Evolutionary conservation across 2,797 vertebrate genomes (phyloP).

Genomic region (Delichon dasypus): DNA sequence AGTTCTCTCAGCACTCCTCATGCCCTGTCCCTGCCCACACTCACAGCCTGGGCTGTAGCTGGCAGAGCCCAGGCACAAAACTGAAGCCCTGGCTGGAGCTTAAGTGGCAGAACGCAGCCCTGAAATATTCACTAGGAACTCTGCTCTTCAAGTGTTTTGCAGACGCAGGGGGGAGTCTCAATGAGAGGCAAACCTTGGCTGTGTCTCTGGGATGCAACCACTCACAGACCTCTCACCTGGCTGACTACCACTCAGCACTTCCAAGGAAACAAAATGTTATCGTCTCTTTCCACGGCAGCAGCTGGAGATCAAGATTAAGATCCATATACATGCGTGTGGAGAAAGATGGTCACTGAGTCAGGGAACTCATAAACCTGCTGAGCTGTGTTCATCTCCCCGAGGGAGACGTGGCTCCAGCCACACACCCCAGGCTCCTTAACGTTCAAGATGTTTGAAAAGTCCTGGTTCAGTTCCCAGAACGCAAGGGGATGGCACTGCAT

Average conservation of each 20-base stretch:
- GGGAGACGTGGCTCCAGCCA: conserved; percentile 1
- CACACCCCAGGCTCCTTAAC: neutral
- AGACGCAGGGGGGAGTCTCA: neutral
- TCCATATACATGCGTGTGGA: neutral
- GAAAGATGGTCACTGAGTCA: neutral
- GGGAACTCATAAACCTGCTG: neutral
- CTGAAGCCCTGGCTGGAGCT: neutral
- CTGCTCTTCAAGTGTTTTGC: neutral
- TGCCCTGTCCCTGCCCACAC: neutral
- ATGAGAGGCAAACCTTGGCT: neutral
- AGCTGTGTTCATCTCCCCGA: neutral
- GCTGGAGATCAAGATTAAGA: neutral
- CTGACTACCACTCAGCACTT: neutral
- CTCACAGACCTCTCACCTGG: neutral
- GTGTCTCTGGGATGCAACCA: neutral
- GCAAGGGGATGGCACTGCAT: neutral
- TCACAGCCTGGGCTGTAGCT: neutral
- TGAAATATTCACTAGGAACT: neutral
- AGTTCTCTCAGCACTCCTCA: rapidly evolving
- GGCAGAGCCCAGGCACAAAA: neutral
- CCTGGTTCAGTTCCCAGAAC: conserved; percentile 9
- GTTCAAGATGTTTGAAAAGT: neutral
- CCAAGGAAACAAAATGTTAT: neutral
- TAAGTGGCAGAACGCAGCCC: neutral
- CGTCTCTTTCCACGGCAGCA: neutral